Evolutionary conservation across 2,797 vertebrate species (phyloP).

Genomic region (Glyptemys insculpta): DNA sequence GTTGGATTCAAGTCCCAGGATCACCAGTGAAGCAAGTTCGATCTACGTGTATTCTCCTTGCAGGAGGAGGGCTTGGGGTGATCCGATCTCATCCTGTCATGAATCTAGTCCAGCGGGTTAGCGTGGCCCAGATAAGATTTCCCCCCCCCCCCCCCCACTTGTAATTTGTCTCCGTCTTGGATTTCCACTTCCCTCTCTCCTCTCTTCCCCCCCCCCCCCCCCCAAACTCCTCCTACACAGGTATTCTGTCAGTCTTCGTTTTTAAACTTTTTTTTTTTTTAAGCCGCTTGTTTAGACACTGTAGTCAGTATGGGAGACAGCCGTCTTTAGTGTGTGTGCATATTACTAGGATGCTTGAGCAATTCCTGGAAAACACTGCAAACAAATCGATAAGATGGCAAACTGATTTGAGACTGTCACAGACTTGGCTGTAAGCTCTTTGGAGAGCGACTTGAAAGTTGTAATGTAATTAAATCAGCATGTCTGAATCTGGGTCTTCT

Average conservation of each 20-base stretch:
- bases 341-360: not conserved
- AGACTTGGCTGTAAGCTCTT: not conserved
- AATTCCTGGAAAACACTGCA: not conserved
- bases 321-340: not conserved
- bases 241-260: not conserved
- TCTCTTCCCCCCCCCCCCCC: not conserved
- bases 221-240: not conserved
- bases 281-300: not conserved
- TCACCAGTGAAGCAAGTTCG: constrained; percentile 34
- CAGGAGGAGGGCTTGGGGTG: not conserved
- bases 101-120: constrained; percentile 28
- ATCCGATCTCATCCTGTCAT: constrained; percentile 48
- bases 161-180: not conserved
- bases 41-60: constrained; percentile 57
- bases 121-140: not conserved
- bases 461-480: not conserved
- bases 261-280: not conserved
- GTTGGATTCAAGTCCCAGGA: constrained; percentile 53
- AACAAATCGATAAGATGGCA: not conserved
- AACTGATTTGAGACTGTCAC: not conserved
- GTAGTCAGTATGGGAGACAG: rapidly evolving
- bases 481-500: not conserved
- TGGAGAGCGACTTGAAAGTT: not conserved
- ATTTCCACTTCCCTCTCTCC: not conserved
- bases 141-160: not conserved